These are phyloP conservation scores for Actinia tenebrosa DNA, from an alignment of 64 coral and sea anemone species.

Conservation along the genomic window DNA sequence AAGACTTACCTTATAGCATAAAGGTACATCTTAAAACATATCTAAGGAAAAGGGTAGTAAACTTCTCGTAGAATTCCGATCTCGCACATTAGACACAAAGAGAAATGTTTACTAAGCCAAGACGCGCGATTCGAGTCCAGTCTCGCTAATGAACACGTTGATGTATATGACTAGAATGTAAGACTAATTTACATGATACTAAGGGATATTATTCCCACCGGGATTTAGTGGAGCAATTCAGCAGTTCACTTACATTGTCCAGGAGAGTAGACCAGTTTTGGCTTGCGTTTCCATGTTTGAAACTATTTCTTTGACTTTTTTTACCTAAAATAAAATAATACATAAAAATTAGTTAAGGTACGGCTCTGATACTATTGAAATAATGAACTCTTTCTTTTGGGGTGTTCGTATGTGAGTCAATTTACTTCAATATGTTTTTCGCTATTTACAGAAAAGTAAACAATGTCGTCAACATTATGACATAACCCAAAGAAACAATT, in stretches of 20 bases:
- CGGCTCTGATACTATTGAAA: neutral
- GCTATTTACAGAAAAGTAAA: too few species aligned
- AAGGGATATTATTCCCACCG: neutral
- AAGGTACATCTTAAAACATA: neutral
- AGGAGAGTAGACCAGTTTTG: conserved; percentile 84
- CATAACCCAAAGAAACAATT: too few species aligned
- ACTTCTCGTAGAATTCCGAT: neutral
- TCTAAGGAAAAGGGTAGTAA: neutral
- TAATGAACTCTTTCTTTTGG: too few species aligned
- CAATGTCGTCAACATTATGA: too few species aligned
- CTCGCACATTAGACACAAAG: neutral
- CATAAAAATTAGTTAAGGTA: neutral
- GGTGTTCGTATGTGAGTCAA: too few species aligned
- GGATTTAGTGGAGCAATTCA: neutral
- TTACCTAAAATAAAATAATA: conserved; percentile 55
- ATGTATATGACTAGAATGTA: neutral
- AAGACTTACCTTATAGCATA: neutral
- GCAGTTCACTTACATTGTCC: conserved; percentile 81
- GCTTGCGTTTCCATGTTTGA: conserved; percentile 76
- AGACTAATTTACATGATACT: neutral
- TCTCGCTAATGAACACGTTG: neutral
- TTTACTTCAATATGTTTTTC: too few species aligned
- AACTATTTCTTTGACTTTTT: conserved; percentile 91
- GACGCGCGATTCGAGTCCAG: neutral
- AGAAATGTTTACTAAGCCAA: neutral